Base-by-base conservation (phyloP, 2,113 vertebrate species). In the Rhombomys opimus region DNA sequence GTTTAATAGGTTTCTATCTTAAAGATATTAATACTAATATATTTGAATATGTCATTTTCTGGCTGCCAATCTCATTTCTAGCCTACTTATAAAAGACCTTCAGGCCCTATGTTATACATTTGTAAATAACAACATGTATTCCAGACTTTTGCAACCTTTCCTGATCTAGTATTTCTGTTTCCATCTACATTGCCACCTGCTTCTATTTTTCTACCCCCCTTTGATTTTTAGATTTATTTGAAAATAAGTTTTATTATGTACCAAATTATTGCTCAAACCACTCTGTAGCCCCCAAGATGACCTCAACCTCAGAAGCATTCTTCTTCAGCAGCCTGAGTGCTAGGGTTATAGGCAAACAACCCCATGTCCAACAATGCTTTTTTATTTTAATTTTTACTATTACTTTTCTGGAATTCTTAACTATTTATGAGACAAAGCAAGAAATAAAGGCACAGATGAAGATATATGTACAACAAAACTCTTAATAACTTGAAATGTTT, bases 401-500 rank as follows among this genome's bases (percentile, higher is more conserved):
- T 80, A 80, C 54, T 94, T 22, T 76, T 52, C 52, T 80, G 25
- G 70, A 93, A 95, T 46, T 50, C 52, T 93, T 93, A 86, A 94
- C 90, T 96, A 3, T 38, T 93, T 93, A 27, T 87, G 17, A 68
- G 92, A 76, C 1, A 94, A 96, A 90, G 73, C 9, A 82, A 23
- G 17, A 85, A 84, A 76, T 78, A 88, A 85, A 72, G 72, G 50
- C 2, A 63, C 25, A 95, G 61, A 84, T 80, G 35, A 89, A 87
- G 78, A 32, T 63, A n/a, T 23, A 41, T 61, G 25, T 76, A 20
- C 86, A 15, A 89, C 2, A 93, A 93, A 95, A 57, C 1, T 85
- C 87, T 95, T 73, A 96, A 82, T 87, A n/a, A 32, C 61, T 84
- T 93, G 30, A 96, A 94, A 89, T 89, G 7, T 84, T 90, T 95